Conservation (phyloP, 2,797 vertebrate genomes). For the Anisognathus igniventris region DNA sequence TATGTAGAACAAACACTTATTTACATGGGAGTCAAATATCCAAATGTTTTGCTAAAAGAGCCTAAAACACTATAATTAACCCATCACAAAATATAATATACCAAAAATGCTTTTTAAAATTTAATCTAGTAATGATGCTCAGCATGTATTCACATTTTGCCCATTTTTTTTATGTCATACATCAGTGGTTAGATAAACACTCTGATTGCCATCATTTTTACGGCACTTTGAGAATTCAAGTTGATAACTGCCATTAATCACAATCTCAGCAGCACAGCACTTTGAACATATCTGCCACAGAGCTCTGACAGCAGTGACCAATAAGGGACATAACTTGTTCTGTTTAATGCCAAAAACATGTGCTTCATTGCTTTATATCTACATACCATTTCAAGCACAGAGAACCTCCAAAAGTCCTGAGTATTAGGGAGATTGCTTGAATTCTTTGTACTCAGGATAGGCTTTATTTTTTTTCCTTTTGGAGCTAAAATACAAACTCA, state of each 20-base stretch:
- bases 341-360: background rate
- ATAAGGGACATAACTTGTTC: background rate
- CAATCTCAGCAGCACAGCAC: background rate
- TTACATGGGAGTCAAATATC: background rate
- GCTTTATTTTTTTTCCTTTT: background rate
- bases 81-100: background rate
- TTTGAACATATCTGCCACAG: background rate
- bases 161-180: background rate
- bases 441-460: background rate
- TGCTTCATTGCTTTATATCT: background rate
- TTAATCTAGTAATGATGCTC: constrained; percentile 11
- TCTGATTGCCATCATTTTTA: constrained; percentile 40
- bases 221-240: background rate
- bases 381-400: background rate
- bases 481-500: background rate
- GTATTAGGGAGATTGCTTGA: background rate
- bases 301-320: background rate
- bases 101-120: constrained; percentile 9
- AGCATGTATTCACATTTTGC: constrained; percentile 24
- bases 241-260: constrained; percentile 51
- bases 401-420: background rate
- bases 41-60: background rate
- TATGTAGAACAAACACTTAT: background rate
- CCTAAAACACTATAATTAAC: constrained; percentile 15
- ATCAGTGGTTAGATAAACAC: constrained; percentile 37